A percentile compares a stretch with the other conserved stretches of the same genome.
Evolutionary conservation across 2,113 vertebrate genomes (phyloP).

Genomic region (Cavia porcellus): DNA sequence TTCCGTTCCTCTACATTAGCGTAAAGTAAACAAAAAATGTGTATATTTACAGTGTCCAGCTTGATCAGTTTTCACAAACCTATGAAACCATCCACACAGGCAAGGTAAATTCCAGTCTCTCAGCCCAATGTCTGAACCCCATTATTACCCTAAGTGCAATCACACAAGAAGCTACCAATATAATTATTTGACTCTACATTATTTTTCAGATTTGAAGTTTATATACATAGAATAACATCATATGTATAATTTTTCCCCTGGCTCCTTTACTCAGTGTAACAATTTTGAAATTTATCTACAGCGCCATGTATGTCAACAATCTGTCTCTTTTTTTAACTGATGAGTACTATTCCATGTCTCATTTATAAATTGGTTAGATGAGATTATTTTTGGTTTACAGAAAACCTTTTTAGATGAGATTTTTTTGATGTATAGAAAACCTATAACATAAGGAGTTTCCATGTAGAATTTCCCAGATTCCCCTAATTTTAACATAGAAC

Average conservation of each 20-base stretch:
- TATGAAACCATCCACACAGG: neutral
- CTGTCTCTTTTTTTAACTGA: neutral
- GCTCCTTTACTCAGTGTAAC: neutral
- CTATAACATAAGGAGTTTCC: neutral
- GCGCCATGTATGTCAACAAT: neutral
- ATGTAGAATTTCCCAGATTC: neutral
- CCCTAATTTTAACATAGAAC: neutral
- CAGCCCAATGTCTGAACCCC: neutral
- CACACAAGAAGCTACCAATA: neutral
- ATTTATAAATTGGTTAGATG: neutral
- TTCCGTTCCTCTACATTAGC: neutral
- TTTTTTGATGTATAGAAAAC: neutral
- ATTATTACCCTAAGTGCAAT: neutral
- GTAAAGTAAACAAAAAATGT: neutral
- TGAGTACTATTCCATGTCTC: neutral
- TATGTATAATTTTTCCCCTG: neutral
- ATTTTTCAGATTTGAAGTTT: neutral
- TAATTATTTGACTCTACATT: neutral
- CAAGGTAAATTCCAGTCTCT: neutral
- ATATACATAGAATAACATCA: neutral
- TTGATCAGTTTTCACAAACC: neutral
- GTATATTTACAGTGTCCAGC: neutral
- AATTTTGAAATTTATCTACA: neutral
- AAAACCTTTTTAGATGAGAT: neutral
- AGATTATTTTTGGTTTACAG: neutral